These are phyloP conservation scores for Unio pictorum DNA, from an alignment of 2,888 invertebrate species.

Conservation along the genomic window DNA sequence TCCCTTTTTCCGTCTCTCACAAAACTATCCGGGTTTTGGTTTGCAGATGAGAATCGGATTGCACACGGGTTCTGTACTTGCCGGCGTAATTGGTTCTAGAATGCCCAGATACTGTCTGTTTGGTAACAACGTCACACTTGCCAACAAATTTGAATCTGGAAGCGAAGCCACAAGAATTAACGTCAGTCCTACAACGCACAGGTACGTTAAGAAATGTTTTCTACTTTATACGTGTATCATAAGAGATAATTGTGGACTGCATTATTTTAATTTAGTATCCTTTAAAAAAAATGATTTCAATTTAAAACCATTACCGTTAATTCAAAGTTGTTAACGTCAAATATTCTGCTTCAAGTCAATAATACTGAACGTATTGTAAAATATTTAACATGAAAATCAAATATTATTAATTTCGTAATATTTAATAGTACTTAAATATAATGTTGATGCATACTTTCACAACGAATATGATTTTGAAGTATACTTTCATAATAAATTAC, in stretches of 20 bases:
- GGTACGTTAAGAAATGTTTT: conserved; percentile 78
- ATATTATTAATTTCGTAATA: no score
- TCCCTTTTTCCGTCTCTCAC: neutral
- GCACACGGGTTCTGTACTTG: conserved; percentile 92
- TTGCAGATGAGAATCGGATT: conserved; percentile 93
- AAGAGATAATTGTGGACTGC: neutral
- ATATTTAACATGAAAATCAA: no score
- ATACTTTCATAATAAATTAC: no score
- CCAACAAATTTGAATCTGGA: conserved; percentile 95
- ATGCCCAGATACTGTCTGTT: conserved; percentile 96
- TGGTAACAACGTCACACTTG: conserved; percentile 94
- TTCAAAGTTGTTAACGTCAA: no score
- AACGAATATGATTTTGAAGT: no score
- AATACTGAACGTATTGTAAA: no score
- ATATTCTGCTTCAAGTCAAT: no score
- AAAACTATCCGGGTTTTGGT: neutral
- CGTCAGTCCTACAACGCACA: conserved; percentile 92
- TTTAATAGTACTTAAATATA: no score
- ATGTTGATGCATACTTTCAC: no score
- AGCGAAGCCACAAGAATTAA: conserved; percentile 93
- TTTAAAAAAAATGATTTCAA: no score
- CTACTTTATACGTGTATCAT: neutral
- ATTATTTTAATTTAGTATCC: no score
- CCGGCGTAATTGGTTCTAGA: conserved; percentile 94
- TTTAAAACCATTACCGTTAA: no score